Conservation (phyloP, 1,140 invertebrate genomes). For the Eumaeus atala region DNA sequence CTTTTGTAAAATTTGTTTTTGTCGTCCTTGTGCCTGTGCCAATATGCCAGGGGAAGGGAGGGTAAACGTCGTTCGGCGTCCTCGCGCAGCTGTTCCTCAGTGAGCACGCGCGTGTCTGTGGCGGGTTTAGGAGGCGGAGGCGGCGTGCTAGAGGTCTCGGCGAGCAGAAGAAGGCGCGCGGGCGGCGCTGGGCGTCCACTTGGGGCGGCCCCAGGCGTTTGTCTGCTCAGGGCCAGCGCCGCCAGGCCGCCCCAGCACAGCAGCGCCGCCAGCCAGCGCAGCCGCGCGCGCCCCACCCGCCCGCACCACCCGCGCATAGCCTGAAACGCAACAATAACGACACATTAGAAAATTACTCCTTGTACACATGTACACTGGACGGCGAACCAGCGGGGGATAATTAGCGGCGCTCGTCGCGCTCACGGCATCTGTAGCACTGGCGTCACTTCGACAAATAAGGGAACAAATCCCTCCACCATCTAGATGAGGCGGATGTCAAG, state of each 20-base stretch:
- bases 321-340: slow-evolving; percentile 29
- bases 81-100: slow-evolving; percentile 85
- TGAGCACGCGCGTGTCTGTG: slow-evolving; percentile 78
- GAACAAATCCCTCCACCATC: no score
- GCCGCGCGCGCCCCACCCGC: slow-evolving; percentile 37
- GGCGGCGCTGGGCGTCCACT: slow-evolving; percentile 60
- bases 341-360: neutral
- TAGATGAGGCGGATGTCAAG: no score
- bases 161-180: slow-evolving; percentile 59
- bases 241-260: slow-evolving; percentile 35
- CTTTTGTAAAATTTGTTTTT: slow-evolving; percentile 81
- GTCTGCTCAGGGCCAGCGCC: slow-evolving; percentile 36
- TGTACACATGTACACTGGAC: neutral
- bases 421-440: no score
- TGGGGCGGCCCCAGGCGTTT: slow-evolving; percentile 35
- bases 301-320: slow-evolving; percentile 55
- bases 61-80: slow-evolving; percentile 85
- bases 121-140: slow-evolving; percentile 53
- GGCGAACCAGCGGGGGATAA: no score
- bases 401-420: no score
- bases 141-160: slow-evolving; percentile 49
- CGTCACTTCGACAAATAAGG: no score
- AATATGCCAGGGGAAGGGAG: slow-evolving; percentile 88
- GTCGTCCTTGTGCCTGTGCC: slow-evolving; percentile 86
- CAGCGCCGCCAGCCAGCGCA: slow-evolving; percentile 37